Percentiles rank a stretch among this genome's conserved stretches.
Conservation (phyloP, 2,888 invertebrate species). For the Empis stercorea region DNA sequence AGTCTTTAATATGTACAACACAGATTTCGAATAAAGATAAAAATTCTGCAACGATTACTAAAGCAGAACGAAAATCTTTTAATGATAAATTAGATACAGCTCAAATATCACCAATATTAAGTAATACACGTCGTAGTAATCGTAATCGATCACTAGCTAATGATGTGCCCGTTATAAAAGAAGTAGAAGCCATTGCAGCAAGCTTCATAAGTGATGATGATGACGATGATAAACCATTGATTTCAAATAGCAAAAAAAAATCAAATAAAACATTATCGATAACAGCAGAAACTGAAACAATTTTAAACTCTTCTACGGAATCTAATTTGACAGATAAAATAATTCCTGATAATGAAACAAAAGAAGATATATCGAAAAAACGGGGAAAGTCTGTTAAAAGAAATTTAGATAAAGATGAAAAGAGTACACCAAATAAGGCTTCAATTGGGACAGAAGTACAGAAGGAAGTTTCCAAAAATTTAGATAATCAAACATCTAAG, state of each 20-base stretch:
- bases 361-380: not conserved
- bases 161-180: slow-evolving; percentile 6
- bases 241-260: not conserved
- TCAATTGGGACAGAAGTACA: too few relatives aligned
- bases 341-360: not conserved
- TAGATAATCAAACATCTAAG: too few relatives aligned
- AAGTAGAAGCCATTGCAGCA: slow-evolving; percentile 17
- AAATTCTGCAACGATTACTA: not conserved
- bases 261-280: not conserved
- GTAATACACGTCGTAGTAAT: slow-evolving; percentile 1
- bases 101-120: not conserved
- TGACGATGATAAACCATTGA: slow-evolving; percentile 5
- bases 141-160: not conserved
- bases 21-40: not conserved
- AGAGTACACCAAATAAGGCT: not conserved
- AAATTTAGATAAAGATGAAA: not conserved
- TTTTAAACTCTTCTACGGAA: not conserved
- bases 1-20: not conserved
- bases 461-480: too few relatives aligned
- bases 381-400: not conserved
- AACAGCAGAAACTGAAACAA: not conserved
- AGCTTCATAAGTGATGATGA: slow-evolving; percentile 15
- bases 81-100: not conserved
- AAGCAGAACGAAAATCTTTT: not conserved
- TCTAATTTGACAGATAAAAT: not conserved